Base-by-base conservation (phyloP, 2,113 vertebrate species). In the Triplophysa dalaica region DNA sequence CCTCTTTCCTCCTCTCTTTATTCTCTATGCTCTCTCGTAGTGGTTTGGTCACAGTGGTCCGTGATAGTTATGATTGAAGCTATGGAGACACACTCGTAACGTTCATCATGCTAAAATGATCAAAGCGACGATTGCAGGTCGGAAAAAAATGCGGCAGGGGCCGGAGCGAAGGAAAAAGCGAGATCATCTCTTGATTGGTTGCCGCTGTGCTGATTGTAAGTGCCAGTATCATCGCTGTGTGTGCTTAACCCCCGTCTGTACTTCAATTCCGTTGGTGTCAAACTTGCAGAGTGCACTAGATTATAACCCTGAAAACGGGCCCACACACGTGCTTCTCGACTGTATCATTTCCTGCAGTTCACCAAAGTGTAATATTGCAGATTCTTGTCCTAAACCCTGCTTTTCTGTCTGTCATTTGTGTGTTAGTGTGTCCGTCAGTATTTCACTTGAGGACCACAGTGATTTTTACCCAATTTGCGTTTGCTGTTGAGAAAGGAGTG, bases 191-290 rank as follows among this genome's bases (percentile, higher is more conserved):
- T 81, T 81, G 75, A 85, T 81, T 76, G 82, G 70, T 73, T 58
- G 61, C 56, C 61, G 67, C 58, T 19, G 48, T 22, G 68, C 66
- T 77, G 81, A 85, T 83, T 83, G 79, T 81, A 81, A 85, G 77
- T 45, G 76, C 19, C 62, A 24, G 48, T 68, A 56, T 74, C 33
- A 29, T 52, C 24, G 6, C 62, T 7, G 41, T 70, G 54, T 76
- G 67, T 77, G 65, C 70, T 79, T 52, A 61, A 67, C 67, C 41
- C 24, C 70, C 13, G 7, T 76, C 63, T 65, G 41, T 58, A 52
- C 75, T 52, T 62, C 63, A 68, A 68, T 84, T 67, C 61, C 8
- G 45, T 69, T 19, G 68, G 26, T 33, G 52, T 52, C 56, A 22
- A 73, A 77, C 74, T 77, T 62, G n/a, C 24, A 54, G 24, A 26